phyloP scores from a whole-genome alignment of 1,140 invertebrate genomes.

The Drosophila watanabei region DNA sequence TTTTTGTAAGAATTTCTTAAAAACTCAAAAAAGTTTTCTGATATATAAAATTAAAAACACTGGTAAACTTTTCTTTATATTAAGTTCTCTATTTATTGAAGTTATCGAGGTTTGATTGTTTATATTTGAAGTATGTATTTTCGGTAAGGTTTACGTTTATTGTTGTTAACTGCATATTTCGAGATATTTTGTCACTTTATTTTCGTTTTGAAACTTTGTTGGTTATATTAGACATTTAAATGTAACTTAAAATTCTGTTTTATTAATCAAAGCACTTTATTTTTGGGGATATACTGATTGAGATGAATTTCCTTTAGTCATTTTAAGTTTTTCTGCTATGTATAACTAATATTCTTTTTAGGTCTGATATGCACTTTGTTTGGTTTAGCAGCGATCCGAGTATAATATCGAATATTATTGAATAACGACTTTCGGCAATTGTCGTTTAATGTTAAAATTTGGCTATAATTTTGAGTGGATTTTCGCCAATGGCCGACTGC shows the following conservation, averaged over 20 bases:
- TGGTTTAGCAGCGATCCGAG: constrained; percentile 5
- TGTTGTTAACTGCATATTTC: background rate
- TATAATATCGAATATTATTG: background rate
- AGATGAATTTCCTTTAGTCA: constrained; percentile 4
- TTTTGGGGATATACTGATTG: background rate
- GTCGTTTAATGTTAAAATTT: constrained; percentile 11
- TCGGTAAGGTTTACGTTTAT: background rate
- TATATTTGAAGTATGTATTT: background rate
- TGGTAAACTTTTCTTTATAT: no score
- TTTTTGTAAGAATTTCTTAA: background rate
- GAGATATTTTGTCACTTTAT: constrained; percentile 1
- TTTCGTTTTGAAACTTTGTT: background rate
- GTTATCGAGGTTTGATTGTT: background rate
- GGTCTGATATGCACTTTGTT: constrained; percentile 16
- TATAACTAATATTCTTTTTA: background rate
- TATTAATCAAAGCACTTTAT: background rate
- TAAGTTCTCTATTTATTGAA: background rate
- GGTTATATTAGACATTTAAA: background rate
- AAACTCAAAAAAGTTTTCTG: no score
- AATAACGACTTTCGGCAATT: constrained; percentile 25
- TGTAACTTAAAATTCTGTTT: background rate
- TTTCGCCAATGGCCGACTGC: constrained; percentile 52
- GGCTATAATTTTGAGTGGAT: constrained; percentile 21
- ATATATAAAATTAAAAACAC: background rate
- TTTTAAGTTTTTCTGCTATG: constrained; percentile 11